Evolutionary conservation across 2,797 vertebrate genomes (phyloP), one percentile per base, ranked within the genome.

Genomic region (Micromesistius poutassou): DNA sequence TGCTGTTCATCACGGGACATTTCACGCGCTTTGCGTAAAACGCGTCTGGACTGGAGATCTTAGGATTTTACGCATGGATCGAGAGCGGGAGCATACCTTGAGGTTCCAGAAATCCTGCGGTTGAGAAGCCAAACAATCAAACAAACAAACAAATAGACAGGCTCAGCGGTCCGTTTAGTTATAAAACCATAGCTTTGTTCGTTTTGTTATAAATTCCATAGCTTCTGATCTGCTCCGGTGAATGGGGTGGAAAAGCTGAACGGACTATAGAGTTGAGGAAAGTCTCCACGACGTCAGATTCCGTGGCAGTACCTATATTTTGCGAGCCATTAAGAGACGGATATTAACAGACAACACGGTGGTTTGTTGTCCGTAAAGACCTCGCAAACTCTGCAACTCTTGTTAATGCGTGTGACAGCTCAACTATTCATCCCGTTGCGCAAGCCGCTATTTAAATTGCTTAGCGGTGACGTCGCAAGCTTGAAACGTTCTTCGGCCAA

Each of bases 401-500:
- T n/a, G 13, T 75, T 0, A 0, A 7, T 31, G 80, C 83, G 76
- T 84, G 76, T 90, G 88, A 88, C 91, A 90, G 89, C 83, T 80
- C 80, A 85, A 80, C 87, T 84, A 81, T 90, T 89, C 86, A 84
- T 28, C 84, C 84, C 87, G 84, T 80, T 89, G 88, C 86, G 85
- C 89, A 87, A 87, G 80, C 30, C 77, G 80, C 83, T 87, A 88
- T 91, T 93, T 93, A 92, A 92, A 90, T 83, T 62, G 74, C 77
- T 77, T 1, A 75, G 78, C 35, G 66, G 74, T 84, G 84, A 88
- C 83, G 86, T 80, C 46, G 77, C 71, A 28, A 33, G 85, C 80
- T 50, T 72, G 82, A 70, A 77, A 78, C 40, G 72, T 5, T 30
- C 76, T 2, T 71, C 78, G 82, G 86, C 93, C 93, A 93, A 89